Evolutionary conservation across 2,113 vertebrate genomes (phyloP), one percentile per base, ranked within the genome.

Genomic region (Prionailurus viverrinus): DNA sequence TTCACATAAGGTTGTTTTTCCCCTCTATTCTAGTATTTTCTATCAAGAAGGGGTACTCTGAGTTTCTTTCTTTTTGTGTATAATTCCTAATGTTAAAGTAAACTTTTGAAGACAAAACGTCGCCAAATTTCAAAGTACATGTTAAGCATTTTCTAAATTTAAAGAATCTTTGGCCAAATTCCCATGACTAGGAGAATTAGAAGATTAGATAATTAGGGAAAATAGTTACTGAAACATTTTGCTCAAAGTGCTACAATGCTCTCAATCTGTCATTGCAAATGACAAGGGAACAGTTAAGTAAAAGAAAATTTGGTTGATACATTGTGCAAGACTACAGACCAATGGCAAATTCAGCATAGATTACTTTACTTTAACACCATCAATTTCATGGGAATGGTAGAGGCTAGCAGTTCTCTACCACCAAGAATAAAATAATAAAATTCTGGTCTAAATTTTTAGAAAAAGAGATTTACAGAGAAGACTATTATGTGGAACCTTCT

Each of bases 61-160:
- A 58, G 3, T 61, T 71, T 83, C 66, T 81, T 65, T 48, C 25
- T 41, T 31, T 55, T 88, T 94, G 23, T 12, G 65, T 55, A 69
- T 69, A 84, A 41, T 95, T 90, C 12, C 58, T 95, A 94, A n/a
- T 71, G 11, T 29, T 79, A 92, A 90, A 63, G 23, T 23, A 92
- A 69, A 21, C 12, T 66, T 74, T 74, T 87, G 23, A 66, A 94
- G 80, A 21, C 69, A 76, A 81, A 41, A 48, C 4, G 31, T 55
- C 11, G 68, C 61, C 39, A 51, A 31, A 63, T 90, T 94, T 81
- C 10, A 83, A 81, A 81, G 2, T 65, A 65, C 23, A 89, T 81
- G 88, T 80, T 90, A 94, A 90, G 12, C 58, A 94, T 39, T 95
- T 94, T 90, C 33, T 74, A 79, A 89, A 92, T 94, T 92, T 78